These are phyloP conservation scores for Dipodomys stephensi DNA, from an alignment of 2,113 vertebrate species.

Conservation along the genomic window DNA sequence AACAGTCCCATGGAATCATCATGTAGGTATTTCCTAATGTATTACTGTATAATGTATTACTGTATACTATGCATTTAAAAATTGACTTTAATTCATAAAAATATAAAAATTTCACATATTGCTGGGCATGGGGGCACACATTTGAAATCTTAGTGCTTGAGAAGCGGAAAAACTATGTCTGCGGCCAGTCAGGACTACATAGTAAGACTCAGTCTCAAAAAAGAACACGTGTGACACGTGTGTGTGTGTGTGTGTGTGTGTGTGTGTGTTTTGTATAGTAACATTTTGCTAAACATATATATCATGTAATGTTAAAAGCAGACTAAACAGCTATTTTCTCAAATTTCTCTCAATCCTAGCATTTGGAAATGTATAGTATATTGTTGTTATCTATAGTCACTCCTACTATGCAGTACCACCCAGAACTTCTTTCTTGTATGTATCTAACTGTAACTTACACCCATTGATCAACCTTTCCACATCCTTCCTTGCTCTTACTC, in stretches of 20 bases:
- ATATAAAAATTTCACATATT: no score
- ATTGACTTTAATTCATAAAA: no score
- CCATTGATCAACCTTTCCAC: background rate
- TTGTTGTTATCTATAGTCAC: background rate
- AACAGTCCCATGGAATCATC: background rate
- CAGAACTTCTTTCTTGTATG: background rate
- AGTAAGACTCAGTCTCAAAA: no score
- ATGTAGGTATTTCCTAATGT: slow-evolving; percentile 7
- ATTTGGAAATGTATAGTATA: background rate
- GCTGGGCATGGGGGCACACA: no score
- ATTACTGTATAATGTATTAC: background rate
- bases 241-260: no score
- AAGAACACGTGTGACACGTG: no score
- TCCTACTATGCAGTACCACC: background rate
- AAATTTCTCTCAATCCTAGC: background rate
- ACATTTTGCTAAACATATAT: background rate
- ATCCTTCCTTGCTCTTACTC: background rate
- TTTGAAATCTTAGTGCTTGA: no score
- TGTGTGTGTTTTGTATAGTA: no score
- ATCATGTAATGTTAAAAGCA: background rate
- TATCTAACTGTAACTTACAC: background rate
- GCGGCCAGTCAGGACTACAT: no score
- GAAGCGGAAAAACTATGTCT: no score
- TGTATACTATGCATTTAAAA: background rate
- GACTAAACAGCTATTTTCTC: background rate